Evolutionary conservation across 2,113 vertebrate species (phyloP).

Genomic region (Cisticola juncidis): DNA sequence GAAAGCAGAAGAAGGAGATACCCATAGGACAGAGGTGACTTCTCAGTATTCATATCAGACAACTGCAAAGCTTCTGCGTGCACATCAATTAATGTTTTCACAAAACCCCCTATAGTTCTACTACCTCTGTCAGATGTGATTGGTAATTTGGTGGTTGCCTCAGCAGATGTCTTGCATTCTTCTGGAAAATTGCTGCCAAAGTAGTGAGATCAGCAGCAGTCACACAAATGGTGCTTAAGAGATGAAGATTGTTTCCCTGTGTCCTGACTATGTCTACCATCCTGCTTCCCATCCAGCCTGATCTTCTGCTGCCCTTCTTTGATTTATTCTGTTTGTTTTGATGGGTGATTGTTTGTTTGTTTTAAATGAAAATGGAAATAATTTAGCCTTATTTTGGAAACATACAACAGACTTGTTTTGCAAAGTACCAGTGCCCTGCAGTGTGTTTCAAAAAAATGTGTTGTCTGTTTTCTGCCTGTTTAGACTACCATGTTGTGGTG

Average conservation of each 20-base stretch:
- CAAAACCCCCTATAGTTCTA: fast-evolving
- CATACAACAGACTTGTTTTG: neutral
- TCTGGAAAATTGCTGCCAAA: neutral
- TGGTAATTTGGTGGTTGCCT: neutral
- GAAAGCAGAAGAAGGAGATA: neutral
- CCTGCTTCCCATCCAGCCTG: neutral
- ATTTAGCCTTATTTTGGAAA: neutral
- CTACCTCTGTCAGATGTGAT: neutral
- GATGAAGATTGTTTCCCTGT: neutral
- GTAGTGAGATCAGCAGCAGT: neutral
- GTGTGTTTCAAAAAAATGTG: neutral
- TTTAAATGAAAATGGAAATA: neutral
- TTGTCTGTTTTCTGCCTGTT: fast-evolving
- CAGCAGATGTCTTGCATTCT: neutral
- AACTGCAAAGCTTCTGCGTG: neutral
- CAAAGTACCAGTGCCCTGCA: neutral
- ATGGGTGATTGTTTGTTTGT: neutral
- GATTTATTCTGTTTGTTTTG: neutral
- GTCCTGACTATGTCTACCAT: neutral
- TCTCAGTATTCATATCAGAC: fast-evolving
- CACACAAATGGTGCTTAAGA: neutral
- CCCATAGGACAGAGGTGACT: neutral
- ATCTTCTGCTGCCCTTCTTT: neutral
- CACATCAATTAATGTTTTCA: neutral
- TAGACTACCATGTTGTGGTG: neutral